Evolutionary conservation across 1,140 invertebrate genomes (phyloP).

Genomic region (Dreissena rostriformis): DNA sequence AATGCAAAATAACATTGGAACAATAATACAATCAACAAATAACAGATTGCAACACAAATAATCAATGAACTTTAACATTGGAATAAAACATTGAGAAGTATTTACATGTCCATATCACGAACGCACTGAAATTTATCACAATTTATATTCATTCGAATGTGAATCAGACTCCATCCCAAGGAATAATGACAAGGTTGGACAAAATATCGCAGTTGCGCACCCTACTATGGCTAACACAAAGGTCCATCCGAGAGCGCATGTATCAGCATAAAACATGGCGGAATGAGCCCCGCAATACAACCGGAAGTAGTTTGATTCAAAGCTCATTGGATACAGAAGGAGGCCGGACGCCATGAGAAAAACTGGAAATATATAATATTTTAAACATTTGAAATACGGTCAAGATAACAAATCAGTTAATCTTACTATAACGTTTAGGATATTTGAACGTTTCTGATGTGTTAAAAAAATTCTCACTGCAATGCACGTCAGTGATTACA

Average conservation of each 20-base stretch:
- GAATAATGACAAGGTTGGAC: conserved; percentile 78
- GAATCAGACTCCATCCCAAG: conserved; percentile 18
- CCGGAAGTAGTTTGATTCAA: conserved; percentile 78
- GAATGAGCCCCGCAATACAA: conserved; percentile 74
- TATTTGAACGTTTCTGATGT: no score
- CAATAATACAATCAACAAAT: no score
- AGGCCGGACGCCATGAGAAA: conserved; percentile 73
- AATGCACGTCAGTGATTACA: no score
- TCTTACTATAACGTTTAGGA: no score
- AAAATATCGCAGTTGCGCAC: conserved; percentile 79
- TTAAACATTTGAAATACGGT: neutral
- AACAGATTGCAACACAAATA: no score
- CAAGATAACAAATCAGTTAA: no score
- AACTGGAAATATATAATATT: conserved; percentile 64
- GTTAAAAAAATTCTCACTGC: no score
- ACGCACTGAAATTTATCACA: neutral
- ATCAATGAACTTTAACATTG: no score
- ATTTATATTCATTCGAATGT: conserved; percentile 15
- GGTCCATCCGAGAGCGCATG: conserved; percentile 81
- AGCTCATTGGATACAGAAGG: conserved; percentile 79
- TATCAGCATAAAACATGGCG: conserved; percentile 73
- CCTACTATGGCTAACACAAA: conserved; percentile 81
- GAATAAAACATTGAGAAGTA: no score
- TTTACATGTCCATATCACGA: no score
- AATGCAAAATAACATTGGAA: no score